Conservation (phyloP, 2,797 vertebrate species). For the Ficedula albicollis region DNA sequence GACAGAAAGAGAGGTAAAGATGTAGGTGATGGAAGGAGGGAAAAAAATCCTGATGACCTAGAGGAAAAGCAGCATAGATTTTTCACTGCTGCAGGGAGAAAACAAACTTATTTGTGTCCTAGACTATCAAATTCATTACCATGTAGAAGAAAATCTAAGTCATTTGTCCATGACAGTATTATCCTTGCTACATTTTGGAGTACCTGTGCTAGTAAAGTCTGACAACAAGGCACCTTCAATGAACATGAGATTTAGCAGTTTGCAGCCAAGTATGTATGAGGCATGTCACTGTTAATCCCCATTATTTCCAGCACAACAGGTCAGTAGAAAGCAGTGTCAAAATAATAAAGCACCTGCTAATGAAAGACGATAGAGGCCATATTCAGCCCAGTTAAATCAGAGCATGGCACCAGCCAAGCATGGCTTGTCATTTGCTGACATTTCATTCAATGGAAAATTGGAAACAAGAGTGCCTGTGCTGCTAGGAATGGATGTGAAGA, state of each 20-base stretch:
- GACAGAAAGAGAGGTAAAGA: background rate
- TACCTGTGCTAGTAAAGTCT: background rate
- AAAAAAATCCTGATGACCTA: background rate
- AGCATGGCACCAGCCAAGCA: background rate
- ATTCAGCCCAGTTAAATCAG: background rate
- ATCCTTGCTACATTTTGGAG: background rate
- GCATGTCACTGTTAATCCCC: background rate
- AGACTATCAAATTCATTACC: background rate
- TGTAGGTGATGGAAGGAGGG: background rate
- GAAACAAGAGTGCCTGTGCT: background rate
- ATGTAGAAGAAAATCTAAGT: background rate
- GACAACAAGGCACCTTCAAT: background rate
- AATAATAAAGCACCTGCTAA: conserved; percentile 6
- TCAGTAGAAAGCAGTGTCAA: background rate
- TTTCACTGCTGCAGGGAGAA: background rate
- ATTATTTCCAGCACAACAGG: background rate
- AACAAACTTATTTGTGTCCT: background rate
- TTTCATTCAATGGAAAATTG: background rate
- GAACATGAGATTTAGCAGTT: background rate
- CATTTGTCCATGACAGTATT: background rate
- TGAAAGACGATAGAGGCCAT: background rate
- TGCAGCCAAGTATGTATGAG: accelerated
- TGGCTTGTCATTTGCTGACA: background rate
- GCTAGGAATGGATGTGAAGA: background rate
- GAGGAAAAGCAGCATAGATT: background rate